Conservation (phyloP, 2,888 invertebrate species). For the Saturnia japonica region DNA sequence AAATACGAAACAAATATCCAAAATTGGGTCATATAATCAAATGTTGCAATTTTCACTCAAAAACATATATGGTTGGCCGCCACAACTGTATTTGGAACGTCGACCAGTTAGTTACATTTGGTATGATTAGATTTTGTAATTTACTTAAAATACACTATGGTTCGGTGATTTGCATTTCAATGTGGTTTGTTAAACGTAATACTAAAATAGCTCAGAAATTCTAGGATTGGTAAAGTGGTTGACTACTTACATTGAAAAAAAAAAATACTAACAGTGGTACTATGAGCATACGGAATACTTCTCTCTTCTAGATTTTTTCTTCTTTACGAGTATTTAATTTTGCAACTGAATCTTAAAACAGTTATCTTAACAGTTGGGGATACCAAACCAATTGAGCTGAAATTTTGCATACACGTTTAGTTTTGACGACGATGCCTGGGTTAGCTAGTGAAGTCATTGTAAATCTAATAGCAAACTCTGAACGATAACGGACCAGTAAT, state of each 20-base stretch:
- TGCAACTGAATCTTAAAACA: too few relatives aligned
- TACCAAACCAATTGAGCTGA: too few relatives aligned
- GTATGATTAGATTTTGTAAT: neutral
- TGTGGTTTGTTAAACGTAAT: neutral
- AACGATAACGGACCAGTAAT: too few relatives aligned
- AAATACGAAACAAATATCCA: constrained; percentile 9
- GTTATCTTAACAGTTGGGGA: too few relatives aligned
- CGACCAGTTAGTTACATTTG: neutral
- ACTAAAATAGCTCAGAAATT: neutral
- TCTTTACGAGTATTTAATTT: too few relatives aligned
- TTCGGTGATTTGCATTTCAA: constrained; percentile 6
- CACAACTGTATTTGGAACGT: constrained; percentile 2
- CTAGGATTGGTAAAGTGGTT: neutral
- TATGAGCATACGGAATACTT: too few relatives aligned
- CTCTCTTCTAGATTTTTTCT: too few relatives aligned
- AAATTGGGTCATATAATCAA: constrained; percentile 12
- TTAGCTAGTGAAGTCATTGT: too few relatives aligned
- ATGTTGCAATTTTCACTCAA: constrained; percentile 13
- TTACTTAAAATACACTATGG: neutral
- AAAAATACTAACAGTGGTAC: too few relatives aligned
- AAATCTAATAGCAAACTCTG: too few relatives aligned
- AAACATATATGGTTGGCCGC: neutral
- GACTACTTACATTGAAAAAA: neutral
- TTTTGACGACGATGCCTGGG: too few relatives aligned
- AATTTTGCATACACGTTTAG: too few relatives aligned